Evolutionary conservation across 2,113 vertebrate genomes (phyloP).

Genomic region (Phylloscopus trochiloides): DNA sequence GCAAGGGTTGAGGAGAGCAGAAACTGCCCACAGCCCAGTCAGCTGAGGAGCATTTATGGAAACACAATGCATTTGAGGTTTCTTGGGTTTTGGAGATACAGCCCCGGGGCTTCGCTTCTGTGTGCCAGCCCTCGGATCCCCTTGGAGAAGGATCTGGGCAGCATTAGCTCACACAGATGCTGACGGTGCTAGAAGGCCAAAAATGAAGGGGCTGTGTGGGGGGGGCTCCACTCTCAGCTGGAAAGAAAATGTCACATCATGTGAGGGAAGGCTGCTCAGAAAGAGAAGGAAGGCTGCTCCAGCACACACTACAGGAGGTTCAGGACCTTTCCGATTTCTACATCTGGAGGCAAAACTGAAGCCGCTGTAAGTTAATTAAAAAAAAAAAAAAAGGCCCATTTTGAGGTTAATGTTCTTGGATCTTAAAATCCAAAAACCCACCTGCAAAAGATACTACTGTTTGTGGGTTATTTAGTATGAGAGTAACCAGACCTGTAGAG

Average conservation of each 20-base stretch:
- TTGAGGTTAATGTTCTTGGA: background rate
- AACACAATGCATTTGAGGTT: constrained; percentile 38
- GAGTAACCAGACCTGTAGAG: background rate
- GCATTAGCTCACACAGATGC: constrained; percentile 4
- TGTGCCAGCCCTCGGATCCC: background rate
- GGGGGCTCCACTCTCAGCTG: background rate
- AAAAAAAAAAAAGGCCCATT: background rate
- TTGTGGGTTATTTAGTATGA: background rate
- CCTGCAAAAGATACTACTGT: background rate
- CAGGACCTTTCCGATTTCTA: background rate
- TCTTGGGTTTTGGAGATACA: background rate
- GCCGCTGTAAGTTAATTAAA: background rate
- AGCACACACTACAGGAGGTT: background rate
- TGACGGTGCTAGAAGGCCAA: background rate
- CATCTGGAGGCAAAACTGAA: constrained; percentile 20
- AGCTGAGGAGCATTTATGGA: constrained; percentile 34
- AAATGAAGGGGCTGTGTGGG: rapidly evolving
- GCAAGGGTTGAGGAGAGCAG: background rate
- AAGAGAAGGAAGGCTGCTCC: background rate
- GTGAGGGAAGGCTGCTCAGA: background rate
- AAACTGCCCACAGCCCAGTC: background rate
- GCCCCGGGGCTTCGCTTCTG: background rate
- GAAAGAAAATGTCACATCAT: background rate
- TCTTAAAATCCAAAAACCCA: background rate
- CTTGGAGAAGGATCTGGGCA: constrained; percentile 38